Percentiles rank a stretch among this genome's conserved stretches.
Evolutionary conservation across 1,140 invertebrate genomes (phyloP).

Genomic region (Elymnias hypermnestra): DNA sequence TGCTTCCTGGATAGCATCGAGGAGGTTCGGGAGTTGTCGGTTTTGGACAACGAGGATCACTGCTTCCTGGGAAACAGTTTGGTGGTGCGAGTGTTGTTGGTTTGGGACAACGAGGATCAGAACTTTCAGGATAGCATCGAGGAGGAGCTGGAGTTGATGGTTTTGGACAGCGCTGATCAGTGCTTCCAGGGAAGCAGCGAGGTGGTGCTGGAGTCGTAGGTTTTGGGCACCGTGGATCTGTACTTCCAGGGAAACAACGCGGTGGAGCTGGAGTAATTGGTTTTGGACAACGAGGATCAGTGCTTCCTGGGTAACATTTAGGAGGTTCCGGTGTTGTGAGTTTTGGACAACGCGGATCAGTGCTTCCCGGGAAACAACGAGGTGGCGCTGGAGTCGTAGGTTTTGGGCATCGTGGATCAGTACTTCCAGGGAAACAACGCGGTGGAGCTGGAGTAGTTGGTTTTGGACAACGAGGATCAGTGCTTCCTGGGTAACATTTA

Average conservation of each 20-base stretch:
- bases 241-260: constrained; percentile 34
- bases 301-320: constrained; percentile 30
- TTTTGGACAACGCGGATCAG: constrained; percentile 56
- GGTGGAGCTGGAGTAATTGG: constrained; percentile 34
- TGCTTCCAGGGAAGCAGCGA: constrained; percentile 5
- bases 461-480: constrained; percentile 16
- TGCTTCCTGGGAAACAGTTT: constrained; percentile 4
- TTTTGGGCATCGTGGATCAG: constrained; percentile 64
- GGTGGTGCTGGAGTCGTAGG: constrained; percentile 1
- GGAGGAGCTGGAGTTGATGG: constrained; percentile 7
- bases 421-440: constrained; percentile 35
- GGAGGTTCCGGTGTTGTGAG: constrained; percentile 39
- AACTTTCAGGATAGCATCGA: constrained; percentile 2
- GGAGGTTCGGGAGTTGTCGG: constrained; percentile 3
- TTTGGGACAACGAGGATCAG: constrained; percentile 7
- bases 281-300: constrained; percentile 54
- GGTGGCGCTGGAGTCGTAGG: constrained; percentile 37
- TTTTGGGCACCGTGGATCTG: constrained; percentile 4
- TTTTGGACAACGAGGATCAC: constrained; percentile 6
- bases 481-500: neutral
- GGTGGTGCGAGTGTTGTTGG: constrained; percentile 7
- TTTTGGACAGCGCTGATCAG: constrained; percentile 1
- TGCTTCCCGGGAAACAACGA: constrained; percentile 41
- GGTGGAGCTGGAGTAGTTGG: constrained; percentile 32
- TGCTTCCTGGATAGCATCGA: constrained; percentile 3